Conservation (phyloP, 2,888 invertebrate species). For the Melanchra persicariae region DNA sequence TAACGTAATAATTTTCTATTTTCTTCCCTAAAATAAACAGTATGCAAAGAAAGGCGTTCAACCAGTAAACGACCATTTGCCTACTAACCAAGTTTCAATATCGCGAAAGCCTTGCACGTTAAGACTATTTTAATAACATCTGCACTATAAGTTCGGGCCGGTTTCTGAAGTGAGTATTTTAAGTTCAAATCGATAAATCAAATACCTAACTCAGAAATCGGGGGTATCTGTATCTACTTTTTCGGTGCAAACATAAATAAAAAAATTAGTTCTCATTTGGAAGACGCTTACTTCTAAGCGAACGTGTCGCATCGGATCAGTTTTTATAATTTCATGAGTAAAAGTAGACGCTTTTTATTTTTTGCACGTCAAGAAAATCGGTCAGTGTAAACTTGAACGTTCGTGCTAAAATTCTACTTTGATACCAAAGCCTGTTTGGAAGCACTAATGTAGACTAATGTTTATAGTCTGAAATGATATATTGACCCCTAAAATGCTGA, state of each 20-base stretch:
- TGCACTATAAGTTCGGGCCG: too few species aligned
- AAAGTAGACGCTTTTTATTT: slow-evolving; percentile 31
- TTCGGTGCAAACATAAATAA: not conserved
- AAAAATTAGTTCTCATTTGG: not conserved
- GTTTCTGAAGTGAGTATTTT: too few species aligned
- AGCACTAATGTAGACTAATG: slow-evolving; percentile 33
- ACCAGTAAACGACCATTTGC: too few species aligned
- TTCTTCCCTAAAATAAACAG: too few species aligned
- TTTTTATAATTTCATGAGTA: slow-evolving; percentile 38
- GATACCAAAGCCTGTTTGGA: slow-evolving; percentile 61
- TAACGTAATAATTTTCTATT: too few species aligned
- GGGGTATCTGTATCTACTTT: not conserved
- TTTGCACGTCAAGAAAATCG: slow-evolving; percentile 24
- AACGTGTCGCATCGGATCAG: not conserved
- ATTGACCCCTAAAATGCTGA: slow-evolving; percentile 29
- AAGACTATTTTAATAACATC: too few species aligned
- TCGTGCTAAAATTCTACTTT: slow-evolving; percentile 71
- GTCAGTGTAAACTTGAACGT: slow-evolving; percentile 29
- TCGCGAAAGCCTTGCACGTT: too few species aligned
- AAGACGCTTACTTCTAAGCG: not conserved
- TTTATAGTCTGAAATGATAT: slow-evolving; percentile 31
- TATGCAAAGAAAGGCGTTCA: too few species aligned
- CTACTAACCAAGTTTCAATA: too few species aligned
- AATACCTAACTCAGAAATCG: too few species aligned
- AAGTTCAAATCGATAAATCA: too few species aligned